A percentile compares a stretch with the other conserved stretches of the same genome.
Conservation (phyloP, 2,113 vertebrate species). For the Cyanoramphus novaezelandiae region DNA sequence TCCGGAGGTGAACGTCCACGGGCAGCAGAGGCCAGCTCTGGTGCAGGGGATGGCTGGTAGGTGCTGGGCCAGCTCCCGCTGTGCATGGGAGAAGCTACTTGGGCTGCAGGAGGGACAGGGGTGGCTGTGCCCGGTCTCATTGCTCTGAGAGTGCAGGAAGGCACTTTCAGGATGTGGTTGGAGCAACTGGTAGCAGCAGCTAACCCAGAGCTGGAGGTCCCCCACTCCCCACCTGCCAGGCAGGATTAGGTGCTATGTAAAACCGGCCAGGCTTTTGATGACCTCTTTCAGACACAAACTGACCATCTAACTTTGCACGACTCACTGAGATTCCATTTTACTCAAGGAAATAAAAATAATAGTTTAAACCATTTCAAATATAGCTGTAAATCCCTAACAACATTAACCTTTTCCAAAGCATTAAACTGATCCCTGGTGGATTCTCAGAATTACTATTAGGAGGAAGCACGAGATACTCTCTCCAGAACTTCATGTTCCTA, state of each 20-base stretch:
- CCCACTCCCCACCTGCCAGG: neutral
- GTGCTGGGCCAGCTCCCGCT: neutral
- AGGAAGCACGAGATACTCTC: neutral
- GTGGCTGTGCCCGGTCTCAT: neutral
- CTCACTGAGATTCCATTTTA: constrained; percentile 13
- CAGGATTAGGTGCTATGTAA: neutral
- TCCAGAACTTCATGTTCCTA: neutral
- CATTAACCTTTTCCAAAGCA: constrained; percentile 53
- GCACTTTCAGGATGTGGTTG: neutral
- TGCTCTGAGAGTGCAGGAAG: neutral
- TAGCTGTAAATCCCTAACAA: constrained; percentile 43
- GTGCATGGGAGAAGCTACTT: neutral
- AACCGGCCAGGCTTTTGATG: constrained; percentile 7
- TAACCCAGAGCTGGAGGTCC: neutral
- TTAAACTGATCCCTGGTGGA: constrained; percentile 15
- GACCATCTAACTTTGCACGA: constrained; percentile 2
- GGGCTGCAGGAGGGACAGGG: neutral
- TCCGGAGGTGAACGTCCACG: neutral
- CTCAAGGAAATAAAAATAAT: constrained; percentile 54
- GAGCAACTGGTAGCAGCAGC: neutral
- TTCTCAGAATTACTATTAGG: constrained; percentile 1
- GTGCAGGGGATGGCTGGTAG: accelerated
- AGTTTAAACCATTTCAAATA: constrained; percentile 33
- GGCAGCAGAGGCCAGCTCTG: neutral
- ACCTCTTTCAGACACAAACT: constrained; percentile 11